A percentile compares a stretch with the other conserved stretches of the same genome.
Conservation (phyloP, 2,113 vertebrate species). For the Ptyas mucosa region DNA sequence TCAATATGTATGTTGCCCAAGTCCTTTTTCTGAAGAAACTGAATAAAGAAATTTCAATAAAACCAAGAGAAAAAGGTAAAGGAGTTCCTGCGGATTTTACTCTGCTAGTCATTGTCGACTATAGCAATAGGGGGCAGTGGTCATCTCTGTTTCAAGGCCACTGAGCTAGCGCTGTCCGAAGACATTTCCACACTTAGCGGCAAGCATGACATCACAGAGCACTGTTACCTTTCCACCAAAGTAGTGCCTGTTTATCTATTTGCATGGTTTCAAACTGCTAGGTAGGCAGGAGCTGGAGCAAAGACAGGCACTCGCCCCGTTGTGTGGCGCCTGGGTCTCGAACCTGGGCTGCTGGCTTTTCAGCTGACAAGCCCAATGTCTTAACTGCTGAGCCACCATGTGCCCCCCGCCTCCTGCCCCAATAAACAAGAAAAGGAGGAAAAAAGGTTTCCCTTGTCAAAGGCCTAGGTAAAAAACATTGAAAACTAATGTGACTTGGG, state of each 20-base stretch:
- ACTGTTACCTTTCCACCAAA: too few species aligned
- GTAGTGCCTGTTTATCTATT: background rate
- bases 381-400: background rate
- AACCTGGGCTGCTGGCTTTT: background rate
- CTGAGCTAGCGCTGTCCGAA: background rate
- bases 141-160: background rate
- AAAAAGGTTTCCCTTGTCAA: background rate
- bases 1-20: background rate
- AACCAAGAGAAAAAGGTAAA: background rate
- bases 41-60: background rate
- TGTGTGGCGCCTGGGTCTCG: accelerated
- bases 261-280: background rate
- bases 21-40: background rate
- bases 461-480: background rate
- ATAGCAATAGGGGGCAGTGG: background rate
- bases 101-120: background rate
- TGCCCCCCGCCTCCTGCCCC: too few species aligned
- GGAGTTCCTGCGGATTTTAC: background rate
- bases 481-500: background rate
- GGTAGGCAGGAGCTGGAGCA: background rate
- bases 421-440: background rate
- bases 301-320: background rate
- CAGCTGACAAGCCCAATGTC: background rate
- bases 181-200: background rate
- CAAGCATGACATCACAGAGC: background rate